These are phyloP conservation scores for Corbicula japonica DNA, from an alignment of 2,888 invertebrate genomes.

Conservation along the genomic window DNA sequence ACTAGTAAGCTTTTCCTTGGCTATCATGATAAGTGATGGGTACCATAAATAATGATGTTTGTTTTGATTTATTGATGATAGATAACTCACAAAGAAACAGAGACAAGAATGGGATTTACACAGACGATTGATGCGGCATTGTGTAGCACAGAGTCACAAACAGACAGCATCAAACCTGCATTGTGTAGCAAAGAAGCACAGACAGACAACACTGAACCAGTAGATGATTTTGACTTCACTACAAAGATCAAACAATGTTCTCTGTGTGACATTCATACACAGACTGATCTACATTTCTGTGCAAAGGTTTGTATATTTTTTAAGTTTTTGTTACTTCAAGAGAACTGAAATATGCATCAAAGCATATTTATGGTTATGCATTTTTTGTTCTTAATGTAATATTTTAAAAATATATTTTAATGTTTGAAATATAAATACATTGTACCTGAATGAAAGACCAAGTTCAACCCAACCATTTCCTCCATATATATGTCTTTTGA, in stretches of 20 bases:
- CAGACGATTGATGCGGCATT: conserved; percentile 57
- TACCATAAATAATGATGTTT: background rate
- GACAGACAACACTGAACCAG: background rate
- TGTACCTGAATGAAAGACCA: too few species aligned
- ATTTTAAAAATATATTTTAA: too few species aligned
- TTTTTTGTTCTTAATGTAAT: background rate
- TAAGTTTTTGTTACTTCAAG: too few species aligned
- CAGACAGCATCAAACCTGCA: conserved; percentile 12
- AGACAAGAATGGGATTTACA: background rate
- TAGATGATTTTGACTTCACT: background rate
- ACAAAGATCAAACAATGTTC: background rate
- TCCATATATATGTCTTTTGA: too few species aligned
- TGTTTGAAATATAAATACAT: too few species aligned
- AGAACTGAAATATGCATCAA: background rate
- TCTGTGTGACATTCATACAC: too few species aligned
- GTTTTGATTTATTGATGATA: conserved; percentile 5
- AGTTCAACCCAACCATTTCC: too few species aligned
- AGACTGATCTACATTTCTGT: too few species aligned
- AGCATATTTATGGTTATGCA: background rate
- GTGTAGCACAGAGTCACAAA: conserved; percentile 40
- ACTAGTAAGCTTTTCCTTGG: too few species aligned
- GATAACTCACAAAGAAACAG: conserved; percentile 8
- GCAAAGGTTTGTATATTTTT: too few species aligned
- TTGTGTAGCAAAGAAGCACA: background rate
- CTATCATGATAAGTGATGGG: background rate